A percentile compares a stretch with the other conserved stretches of the same genome.
Evolutionary conservation across 2,113 vertebrate species (phyloP).

Genomic region (Caracal caracal): DNA sequence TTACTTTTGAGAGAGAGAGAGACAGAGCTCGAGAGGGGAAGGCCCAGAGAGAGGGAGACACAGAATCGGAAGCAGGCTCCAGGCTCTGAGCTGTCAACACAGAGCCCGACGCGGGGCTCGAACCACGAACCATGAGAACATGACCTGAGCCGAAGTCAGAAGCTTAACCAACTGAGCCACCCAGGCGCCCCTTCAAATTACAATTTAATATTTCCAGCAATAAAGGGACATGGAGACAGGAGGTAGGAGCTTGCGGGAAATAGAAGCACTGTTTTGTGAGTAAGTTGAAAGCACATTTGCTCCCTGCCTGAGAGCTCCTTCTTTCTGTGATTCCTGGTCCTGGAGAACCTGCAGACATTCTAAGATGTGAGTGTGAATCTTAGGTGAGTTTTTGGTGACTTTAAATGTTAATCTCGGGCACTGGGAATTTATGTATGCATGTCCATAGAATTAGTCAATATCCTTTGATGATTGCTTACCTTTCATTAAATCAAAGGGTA

Average conservation of each 20-base stretch:
- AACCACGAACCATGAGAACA: too few species aligned
- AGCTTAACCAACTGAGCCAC: too few species aligned
- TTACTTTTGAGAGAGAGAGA: too few species aligned
- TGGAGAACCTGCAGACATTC: background rate
- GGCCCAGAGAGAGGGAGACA: too few species aligned
- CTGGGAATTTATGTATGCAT: background rate
- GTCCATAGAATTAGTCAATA: background rate
- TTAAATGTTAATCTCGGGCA: background rate
- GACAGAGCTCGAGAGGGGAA: too few species aligned
- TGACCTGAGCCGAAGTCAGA: too few species aligned
- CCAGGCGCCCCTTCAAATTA: background rate
- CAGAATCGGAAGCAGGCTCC: too few species aligned
- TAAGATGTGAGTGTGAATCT: background rate
- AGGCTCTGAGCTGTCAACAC: too few species aligned
- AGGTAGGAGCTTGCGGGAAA: background rate
- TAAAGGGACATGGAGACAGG: background rate
- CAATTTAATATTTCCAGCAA: background rate
- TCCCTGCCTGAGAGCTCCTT: background rate
- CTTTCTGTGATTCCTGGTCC: background rate
- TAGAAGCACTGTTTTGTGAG: accelerated
- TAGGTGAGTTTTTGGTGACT: background rate
- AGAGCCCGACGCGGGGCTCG: too few species aligned
- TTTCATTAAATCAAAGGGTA: background rate
- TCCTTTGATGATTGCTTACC: background rate
- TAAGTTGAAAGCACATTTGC: background rate